Conservation (phyloP, 2,113 vertebrate genomes). For the Guaruba guarouba region DNA sequence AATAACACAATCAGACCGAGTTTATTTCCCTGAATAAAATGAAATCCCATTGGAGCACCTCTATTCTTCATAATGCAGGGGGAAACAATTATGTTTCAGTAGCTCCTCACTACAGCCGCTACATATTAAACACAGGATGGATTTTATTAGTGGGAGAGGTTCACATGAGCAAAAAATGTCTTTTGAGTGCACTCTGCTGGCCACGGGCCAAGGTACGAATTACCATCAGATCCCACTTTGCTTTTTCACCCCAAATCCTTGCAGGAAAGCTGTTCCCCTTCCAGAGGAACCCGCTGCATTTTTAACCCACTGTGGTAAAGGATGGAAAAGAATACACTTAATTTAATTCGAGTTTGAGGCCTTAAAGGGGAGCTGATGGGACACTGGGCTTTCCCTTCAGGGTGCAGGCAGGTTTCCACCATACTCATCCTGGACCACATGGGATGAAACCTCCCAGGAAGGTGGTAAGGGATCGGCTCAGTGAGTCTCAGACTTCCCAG, state of each 20-base stretch:
- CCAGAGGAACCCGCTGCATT: background rate
- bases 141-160: background rate
- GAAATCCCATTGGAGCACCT: background rate
- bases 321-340: fast-evolving
- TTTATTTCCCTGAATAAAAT: slow-evolving; percentile 32
- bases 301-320: background rate
- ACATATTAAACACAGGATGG: background rate
- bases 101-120: background rate
- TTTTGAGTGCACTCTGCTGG: slow-evolving; percentile 34
- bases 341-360: fast-evolving
- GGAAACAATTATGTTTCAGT: slow-evolving; percentile 12
- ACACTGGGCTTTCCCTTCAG: background rate
- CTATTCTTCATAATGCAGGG: background rate
- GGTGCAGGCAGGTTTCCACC: background rate
- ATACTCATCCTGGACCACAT: fast-evolving
- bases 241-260: background rate
- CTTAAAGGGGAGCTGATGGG: background rate
- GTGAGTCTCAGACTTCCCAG: background rate
- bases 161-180: background rate
- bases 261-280: background rate
- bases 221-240: background rate
- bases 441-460: background rate
- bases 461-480: fast-evolving
- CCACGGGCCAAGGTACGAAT: background rate
- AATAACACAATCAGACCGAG: background rate